These are phyloP conservation scores for Muscicapa striata DNA, from an alignment of 2,797 vertebrate species.

Conservation along the genomic window DNA sequence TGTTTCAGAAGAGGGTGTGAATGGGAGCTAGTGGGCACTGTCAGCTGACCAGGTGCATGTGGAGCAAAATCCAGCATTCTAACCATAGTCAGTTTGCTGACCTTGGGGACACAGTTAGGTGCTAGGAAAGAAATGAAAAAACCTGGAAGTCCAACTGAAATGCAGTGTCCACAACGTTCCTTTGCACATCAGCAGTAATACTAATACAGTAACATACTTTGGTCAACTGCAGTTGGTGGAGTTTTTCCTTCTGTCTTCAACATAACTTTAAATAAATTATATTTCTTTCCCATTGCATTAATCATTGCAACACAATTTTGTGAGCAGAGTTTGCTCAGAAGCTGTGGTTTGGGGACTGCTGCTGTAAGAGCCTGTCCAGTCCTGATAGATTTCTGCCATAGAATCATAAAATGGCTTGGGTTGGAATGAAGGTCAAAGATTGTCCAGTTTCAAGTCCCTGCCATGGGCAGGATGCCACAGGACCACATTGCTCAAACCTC, in stretches of 20 bases:
- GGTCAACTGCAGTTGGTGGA: background rate
- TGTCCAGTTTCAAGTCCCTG: background rate
- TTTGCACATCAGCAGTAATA: background rate
- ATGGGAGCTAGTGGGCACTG: background rate
- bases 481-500: background rate
- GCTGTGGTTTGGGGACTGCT: background rate
- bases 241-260: background rate
- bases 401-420: background rate
- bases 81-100: background rate
- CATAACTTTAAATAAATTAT: fast-evolving
- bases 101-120: background rate
- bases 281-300: background rate
- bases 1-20: background rate
- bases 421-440: background rate
- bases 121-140: background rate
- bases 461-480: background rate
- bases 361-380: background rate
- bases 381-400: background rate
- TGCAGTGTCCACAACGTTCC: background rate
- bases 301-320: background rate
- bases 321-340: background rate
- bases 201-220: background rate
- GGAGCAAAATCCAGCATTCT: background rate
- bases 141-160: background rate
- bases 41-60: background rate